Evolutionary conservation across 2,888 invertebrate species (phyloP), one percentile per base, ranked within the genome.

Genomic region (Pristionchus mayeri): DNA sequence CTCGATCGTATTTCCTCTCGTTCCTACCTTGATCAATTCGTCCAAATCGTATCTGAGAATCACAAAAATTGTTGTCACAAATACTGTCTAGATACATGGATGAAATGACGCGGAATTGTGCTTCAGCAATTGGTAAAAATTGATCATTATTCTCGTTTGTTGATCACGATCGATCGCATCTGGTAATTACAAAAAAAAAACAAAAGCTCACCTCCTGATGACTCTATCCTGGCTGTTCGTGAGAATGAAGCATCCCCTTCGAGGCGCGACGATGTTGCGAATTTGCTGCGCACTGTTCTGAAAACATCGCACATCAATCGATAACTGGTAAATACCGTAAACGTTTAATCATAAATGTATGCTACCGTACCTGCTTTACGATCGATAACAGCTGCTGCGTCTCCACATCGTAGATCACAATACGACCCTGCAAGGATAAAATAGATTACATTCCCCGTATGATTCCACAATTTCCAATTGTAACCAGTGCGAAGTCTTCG

Each of bases 281-380:
- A 99, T 98, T 89, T 99, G 98, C 93, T 98, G 98, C 93, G 97
- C 97, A 3, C 98, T 97, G 44, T 98, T 97, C 24, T 98, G 97
- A 44, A 44, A 44, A n/a, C n/a, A 44, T 44, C 44, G 44, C 44
- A 6, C 6, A 44, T 44, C 44, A 13, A 44, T 44, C 44, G 44
- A 13, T 13, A 44, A 44, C 13, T 44, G 44, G 44, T 6, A 13
- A 13, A 44, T 44, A 44, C 44, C 13, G 44, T 44, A 44, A n/a
- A n/a, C n/a, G 44, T 44, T 13, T 44, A 44, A 44, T 44, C 44
- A 13, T n/a, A n/a, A n/a, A n/a, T n/a, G 13, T 44, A 44, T 13
- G 44, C 44, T 44, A 9, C 44, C 44, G 44, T 44, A 44, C 44
- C 50, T 76, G 76, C 27, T 30, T 52, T 9, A 80, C 80, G 27